Conservation (phyloP, 1,140 invertebrate genomes). For the Brachionus rubens region DNA sequence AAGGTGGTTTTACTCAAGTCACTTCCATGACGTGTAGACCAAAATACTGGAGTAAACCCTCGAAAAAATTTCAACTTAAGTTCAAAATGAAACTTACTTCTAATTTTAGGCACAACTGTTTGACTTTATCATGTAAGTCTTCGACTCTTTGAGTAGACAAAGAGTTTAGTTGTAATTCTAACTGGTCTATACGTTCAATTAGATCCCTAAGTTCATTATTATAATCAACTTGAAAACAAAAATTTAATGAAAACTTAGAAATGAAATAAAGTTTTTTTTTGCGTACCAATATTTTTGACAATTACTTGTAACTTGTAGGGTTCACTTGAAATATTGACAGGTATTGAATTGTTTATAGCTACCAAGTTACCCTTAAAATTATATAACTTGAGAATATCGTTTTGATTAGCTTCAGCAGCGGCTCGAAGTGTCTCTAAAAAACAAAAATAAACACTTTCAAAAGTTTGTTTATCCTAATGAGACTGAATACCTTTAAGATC, state of each 20-base stretch:
- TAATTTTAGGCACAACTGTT: background rate
- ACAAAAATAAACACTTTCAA: background rate
- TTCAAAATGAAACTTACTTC: constrained; percentile 26
- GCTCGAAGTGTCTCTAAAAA: background rate
- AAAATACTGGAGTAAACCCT: too few species aligned
- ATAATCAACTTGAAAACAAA: constrained; percentile 10
- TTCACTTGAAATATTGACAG: background rate
- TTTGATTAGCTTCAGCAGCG: constrained; percentile 34
- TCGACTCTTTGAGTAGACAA: background rate
- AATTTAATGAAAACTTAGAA: background rate
- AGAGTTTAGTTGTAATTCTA: constrained; percentile 19
- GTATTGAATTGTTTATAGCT: background rate
- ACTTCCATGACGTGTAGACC: too few species aligned
- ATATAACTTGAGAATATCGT: constrained; percentile 35
- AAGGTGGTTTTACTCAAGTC: too few species aligned
- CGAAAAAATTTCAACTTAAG: too few species aligned
- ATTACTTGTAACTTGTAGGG: constrained; percentile 30
- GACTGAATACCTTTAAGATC: background rate
- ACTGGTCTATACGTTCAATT: constrained; percentile 1
- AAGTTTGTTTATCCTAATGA: too few species aligned
- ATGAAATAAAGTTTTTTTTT: background rate
- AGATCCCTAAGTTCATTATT: constrained; percentile 17
- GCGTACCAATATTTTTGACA: constrained; percentile 18
- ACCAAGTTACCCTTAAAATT: constrained; percentile 29
- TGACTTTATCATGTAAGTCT: constrained; percentile 10